A percentile compares a stretch with the other conserved stretches of the same genome.
phyloP scores from a whole-genome alignment of 2,888 invertebrate genomes.

The Diarsia rubi region DNA sequence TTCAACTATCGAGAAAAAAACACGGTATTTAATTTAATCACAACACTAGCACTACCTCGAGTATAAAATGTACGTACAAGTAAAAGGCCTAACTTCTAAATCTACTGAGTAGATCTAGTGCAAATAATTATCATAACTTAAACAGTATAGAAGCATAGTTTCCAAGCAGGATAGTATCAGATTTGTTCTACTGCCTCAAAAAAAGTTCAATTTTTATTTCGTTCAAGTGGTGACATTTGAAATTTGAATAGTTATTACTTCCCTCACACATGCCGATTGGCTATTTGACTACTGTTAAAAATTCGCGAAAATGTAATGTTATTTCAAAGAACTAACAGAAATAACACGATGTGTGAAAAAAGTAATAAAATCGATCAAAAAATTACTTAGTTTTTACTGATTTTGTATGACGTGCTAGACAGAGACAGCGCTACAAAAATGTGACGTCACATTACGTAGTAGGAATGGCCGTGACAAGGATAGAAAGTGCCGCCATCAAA shows the following conservation, averaged over 20 bases:
- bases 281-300: too few relatives aligned
- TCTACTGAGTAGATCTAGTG: not conserved
- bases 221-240: not conserved
- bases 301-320: too few relatives aligned
- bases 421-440: too few relatives aligned
- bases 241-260: not conserved
- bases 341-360: too few relatives aligned
- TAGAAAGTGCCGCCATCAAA: too few relatives aligned
- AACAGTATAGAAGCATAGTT: not conserved
- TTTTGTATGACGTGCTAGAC: too few relatives aligned
- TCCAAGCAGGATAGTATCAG: not conserved
- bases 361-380: too few relatives aligned
- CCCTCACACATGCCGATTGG: not conserved
- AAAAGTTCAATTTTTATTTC: not conserved
- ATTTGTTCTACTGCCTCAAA: not conserved
- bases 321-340: too few relatives aligned
- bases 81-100: slow-evolving; percentile 13
- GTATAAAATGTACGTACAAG: not conserved
- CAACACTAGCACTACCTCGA: slow-evolving; percentile 16
- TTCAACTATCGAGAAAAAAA: not conserved
- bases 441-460: too few relatives aligned
- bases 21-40: not conserved
- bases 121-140: not conserved
- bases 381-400: too few relatives aligned
- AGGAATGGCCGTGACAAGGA: too few relatives aligned